Base-by-base conservation (phyloP, 2,797 vertebrate species). In the Phrynocephalus forsythii region DNA sequence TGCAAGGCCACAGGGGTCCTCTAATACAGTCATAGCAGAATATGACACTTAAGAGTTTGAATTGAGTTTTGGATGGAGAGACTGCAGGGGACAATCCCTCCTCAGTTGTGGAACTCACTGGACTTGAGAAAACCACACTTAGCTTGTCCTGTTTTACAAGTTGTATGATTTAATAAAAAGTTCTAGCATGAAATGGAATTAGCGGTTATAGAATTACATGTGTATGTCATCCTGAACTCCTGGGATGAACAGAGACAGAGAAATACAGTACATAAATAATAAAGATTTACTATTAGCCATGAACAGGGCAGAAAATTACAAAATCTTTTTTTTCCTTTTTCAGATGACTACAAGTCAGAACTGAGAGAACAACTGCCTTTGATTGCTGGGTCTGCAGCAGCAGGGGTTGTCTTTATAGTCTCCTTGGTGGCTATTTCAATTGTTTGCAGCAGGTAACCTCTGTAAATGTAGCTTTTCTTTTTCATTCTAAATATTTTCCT, bases 311-410 rank as follows among this genome's bases (percentile, higher is more conserved):
- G 26, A 79, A n/a, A 48, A 4, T 6, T 88, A 80, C 92, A 68
- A 85, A 91, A 0, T 0, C 79, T 8, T 24, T 68, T 68, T 67
- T 38, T 82, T 87, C 94, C 84, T 92, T 78, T 86, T 93, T 71
- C 96, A 99, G 99, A 99, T 33, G 99, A 99, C 95, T 99, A 99
- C 97, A 99, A 99, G 96, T 99, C 99, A 0, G 99, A 99, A 95
- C 96, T 99, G 95, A 97, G 99, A 88, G 99, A 99, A 88, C 99
- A 99, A 96, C 97, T 99, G 94, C 99, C 99, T 3, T 94, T 99
- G 96, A 99, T 99, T 1, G 99, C 99, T 0, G 99, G 99, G 26
- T 99, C 99, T 0, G 99, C 98, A 0, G 99, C 99, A 0, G 99
- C 99, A 0, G 99, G 98, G 1, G 98, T 99, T 48, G 99, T 99